Evolutionary conservation across 2,797 vertebrate species (phyloP), one percentile per base, ranked within the genome.

Genomic region (Tympanoctomys barrerae): DNA sequence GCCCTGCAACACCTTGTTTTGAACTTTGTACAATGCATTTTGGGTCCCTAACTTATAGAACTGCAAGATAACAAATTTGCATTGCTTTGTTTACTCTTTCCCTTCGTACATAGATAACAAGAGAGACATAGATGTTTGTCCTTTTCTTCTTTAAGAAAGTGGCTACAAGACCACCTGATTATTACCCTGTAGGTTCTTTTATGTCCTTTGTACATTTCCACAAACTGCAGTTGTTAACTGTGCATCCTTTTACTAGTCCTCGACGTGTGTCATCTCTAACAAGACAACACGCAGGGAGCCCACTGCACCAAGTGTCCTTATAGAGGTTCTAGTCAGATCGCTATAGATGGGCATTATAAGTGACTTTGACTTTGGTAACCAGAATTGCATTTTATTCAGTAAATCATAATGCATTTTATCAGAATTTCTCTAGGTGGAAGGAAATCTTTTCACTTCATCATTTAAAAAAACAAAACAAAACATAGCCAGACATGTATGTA

Each of bases 381-480:
- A 87, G 88, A 91, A 66, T 80, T 80, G 5, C 28, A 42, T 79
- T 96, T 28, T 78, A 16, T 82, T 93, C 33, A 87, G n/a, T 89
- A 81, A 77, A 83, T 39, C 24, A n/a, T 66, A 83, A 46, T 88
- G n/a, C 46, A 64, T 8, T 19, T 46, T 84, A 2, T 79, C 42
- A 80, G 73, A 85, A 73, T 73, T 85, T 86, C 62, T 79, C 57
- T 62, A 86, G 52, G 64, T 73, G 62, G 64, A 85, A 28, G 66
- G 12, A 54, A 71, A 64, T 89, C 22, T 79, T 66, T 89, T 66
- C 6, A 66, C 61, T 79, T 79, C 52, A 13, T 79, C 61, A 39
- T 89, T 89, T 36, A 52, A 52, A 89, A 66, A 66, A 64, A 39
- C 66, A 54, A 6, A 18, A 39, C 4, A 42, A 42, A 42, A 42